Base-by-base conservation (phyloP, 2,888 invertebrate genomes). In the Pammene aurita region DNA sequence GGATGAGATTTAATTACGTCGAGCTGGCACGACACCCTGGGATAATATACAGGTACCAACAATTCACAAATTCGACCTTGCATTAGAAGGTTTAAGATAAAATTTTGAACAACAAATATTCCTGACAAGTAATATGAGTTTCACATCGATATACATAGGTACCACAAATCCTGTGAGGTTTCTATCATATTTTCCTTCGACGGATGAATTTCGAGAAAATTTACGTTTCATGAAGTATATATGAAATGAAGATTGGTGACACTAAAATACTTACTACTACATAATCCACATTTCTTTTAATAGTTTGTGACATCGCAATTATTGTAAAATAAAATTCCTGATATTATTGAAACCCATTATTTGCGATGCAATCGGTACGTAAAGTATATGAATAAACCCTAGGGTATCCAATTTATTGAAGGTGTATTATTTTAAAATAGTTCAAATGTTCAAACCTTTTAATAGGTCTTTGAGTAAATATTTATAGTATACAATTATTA, bases 1-100 rank as follows among this genome's bases (percentile, higher is more conserved):
- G 26, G 26, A 44, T 26, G n/a, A 44, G 26, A 58, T 58, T 44
- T 58, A 58, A 44, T 58, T 58, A 58, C 44, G 58, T n/a, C 1
- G 44, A 44, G 56, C 55, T 56, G 55, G n/a, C 7, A 56, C 38
- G 16, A 38, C 38, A 54, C 16, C 38, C 16, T 34, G 41, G 41
- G 16, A 57, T 57, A 16, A 18, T n/a, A 16, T 16, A 18, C 18
- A 13, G 34, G 16, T 10, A 11, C 5, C 11, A 11, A 50, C 48
- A 9, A 16, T 26, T 26, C 13, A 7, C 6, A 16, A 41, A 57
- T 18, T 56, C 6, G 18, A 41, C 56, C 56, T 38, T 57, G n/a
- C 41, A 9, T 4, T 13, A 56, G 16, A 41, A 14, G 11, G 13
- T 41, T 18, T 16, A 41, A 18, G 41, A 9, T 41, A 11, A 41